Evolutionary conservation across 2,797 vertebrate genomes (phyloP).

Genomic region (Peromyscus attwateri): DNA sequence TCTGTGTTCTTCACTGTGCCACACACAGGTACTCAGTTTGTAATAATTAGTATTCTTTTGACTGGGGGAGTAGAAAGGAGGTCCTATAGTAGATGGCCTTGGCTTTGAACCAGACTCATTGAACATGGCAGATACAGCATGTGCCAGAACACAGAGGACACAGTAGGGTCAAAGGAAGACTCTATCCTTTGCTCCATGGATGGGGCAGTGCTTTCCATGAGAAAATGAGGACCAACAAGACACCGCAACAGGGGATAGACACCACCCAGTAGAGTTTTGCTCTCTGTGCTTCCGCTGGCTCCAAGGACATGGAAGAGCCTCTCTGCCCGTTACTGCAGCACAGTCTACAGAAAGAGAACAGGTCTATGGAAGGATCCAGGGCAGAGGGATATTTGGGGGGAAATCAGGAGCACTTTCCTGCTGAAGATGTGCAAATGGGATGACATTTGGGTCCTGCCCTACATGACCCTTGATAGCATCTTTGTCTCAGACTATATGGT

Average conservation of each 20-base stretch:
- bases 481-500: neutral
- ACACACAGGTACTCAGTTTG: neutral
- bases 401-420: neutral
- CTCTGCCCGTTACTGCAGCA: neutral
- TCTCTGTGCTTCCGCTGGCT: neutral
- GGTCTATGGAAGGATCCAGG: neutral
- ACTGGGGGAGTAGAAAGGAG: neutral
- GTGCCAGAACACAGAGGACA: neutral
- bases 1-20: neutral
- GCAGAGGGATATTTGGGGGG: neutral
- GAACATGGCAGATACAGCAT: no score
- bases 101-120: neutral
- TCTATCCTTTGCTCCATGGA: fast-evolving
- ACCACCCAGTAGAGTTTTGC: fast-evolving
- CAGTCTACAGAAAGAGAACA: neutral
- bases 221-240: neutral
- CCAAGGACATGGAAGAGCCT: neutral
- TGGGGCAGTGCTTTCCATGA: no score
- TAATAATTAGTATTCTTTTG: neutral
- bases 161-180: neutral
- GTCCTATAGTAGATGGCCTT: neutral
- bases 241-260: neutral
- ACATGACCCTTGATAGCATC: neutral
- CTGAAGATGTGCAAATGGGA: no score
- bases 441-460: neutral